Base-by-base conservation (phyloP, 2,113 vertebrate genomes). In the Pungitius pungitius region DNA sequence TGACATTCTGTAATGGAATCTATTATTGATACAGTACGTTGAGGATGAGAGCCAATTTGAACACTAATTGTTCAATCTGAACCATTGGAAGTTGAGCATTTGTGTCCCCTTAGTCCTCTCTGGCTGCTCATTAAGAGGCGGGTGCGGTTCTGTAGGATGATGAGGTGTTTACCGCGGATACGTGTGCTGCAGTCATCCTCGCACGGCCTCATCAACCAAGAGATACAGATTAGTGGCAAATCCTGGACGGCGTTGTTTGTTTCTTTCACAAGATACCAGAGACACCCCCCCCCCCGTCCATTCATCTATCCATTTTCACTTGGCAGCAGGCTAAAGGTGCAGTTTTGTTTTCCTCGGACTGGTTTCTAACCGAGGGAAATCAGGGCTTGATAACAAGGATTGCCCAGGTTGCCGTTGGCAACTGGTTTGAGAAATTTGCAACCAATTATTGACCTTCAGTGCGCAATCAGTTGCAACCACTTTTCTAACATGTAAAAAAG, bases 41-140 rank as follows among this genome's bases (percentile, higher is more conserved):
- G n/a, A 73, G 26, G 61, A 84, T 75, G 49, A 58, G 70, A 72
- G 64, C 64, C 26, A 80, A 57, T 67, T 54, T 78, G 79, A n/a
- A 88, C 77, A 69, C 71, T 87, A 87, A 90, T 90, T 89, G 81
- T 77, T 85, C 80, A 80, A 83, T 87, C 71, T 88, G 60, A 79
- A 75, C 60, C 8, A 35, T 30, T 88, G 81, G 75, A 84, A 81
- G 80, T 85, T 35, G 77, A 70, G 84, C 73, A 27, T 86, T 86
- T 86, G 78, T 87, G 84, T 83, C 70, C 83, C 40, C 40, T 71
- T 7, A 18, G 72, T 76, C 51, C 3, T 83, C 72, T 58, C 66
- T 73, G 78, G 70, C 58, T 60, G 87, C 85, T 89, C 82, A 86
- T 89, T 87, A 92, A 59, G 64, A 43, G 49, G 73, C 8, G 76